Evolutionary conservation across 2,113 vertebrate species (phyloP).

Genomic region (Dryoscopus gambensis): DNA sequence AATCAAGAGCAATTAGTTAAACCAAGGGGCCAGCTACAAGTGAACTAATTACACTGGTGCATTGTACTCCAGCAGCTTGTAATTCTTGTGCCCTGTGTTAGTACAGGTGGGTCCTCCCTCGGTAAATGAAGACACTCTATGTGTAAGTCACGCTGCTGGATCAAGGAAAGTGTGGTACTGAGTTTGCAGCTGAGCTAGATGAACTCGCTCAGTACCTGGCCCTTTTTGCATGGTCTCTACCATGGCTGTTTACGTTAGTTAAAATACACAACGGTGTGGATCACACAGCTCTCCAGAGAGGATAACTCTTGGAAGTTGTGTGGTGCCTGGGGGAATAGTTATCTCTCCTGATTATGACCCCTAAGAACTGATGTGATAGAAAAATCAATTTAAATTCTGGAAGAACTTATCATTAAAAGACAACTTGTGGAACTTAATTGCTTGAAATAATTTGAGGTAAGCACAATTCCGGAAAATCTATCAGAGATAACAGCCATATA

Average conservation of each 20-base stretch:
- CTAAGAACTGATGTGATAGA: background rate
- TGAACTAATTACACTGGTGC: background rate
- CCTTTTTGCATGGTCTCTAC: background rate
- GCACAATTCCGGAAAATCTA: background rate
- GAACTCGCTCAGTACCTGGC: background rate
- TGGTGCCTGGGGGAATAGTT: background rate
- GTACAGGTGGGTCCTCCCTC: background rate
- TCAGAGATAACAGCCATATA: background rate
- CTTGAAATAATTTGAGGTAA: conserved; percentile 11
- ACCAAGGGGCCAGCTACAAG: background rate
- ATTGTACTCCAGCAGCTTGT: background rate
- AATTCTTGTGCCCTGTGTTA: background rate
- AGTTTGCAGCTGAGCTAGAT: background rate
- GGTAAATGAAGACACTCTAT: background rate
- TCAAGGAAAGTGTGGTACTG: background rate
- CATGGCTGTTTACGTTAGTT: background rate
- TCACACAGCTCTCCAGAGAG: background rate
- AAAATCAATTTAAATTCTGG: conserved; percentile 26
- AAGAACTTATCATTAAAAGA: background rate
- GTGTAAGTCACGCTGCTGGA: background rate
- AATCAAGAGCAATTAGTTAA: background rate
- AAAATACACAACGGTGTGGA: background rate
- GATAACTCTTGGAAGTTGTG: background rate
- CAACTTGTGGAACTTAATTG: background rate
- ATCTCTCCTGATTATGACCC: background rate